A percentile compares a stretch with the other conserved stretches of the same genome.
phyloP scores from a whole-genome alignment of 2,888 invertebrate species.

The Drosophila neutralis region DNA sequence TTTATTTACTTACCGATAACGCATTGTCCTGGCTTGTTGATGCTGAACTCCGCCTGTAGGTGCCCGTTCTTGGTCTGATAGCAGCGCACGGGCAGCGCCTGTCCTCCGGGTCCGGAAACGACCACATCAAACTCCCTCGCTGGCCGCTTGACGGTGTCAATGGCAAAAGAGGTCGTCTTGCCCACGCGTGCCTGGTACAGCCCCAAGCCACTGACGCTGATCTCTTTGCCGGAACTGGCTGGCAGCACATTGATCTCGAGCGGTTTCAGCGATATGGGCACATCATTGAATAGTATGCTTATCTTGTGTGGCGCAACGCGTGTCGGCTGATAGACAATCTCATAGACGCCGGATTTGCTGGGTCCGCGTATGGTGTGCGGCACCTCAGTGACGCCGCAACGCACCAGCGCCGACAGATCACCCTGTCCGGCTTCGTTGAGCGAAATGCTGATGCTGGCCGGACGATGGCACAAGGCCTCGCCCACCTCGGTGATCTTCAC shows the following conservation, averaged over 20 bases:
- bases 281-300: conserved; percentile 93
- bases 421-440: conserved; percentile 93
- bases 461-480: conserved; percentile 92
- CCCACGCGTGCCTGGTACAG: conserved; percentile 94
- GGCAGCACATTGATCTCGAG: conserved; percentile 87
- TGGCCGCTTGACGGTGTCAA: conserved; percentile 93
- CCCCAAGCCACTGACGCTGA: conserved; percentile 90
- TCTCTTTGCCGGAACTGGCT: conserved; percentile 90
- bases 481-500: conserved; percentile 90
- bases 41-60: conserved; percentile 96
- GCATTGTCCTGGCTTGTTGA: conserved; percentile 90
- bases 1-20: conserved; percentile 86
- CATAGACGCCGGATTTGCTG: conserved; percentile 90
- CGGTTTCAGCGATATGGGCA: conserved; percentile 88
- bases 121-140: conserved; percentile 96
- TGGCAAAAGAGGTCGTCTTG: conserved; percentile 93
- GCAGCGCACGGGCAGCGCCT: conserved; percentile 94
- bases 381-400: conserved; percentile 92
- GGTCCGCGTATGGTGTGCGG: conserved; percentile 92
- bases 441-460: conserved; percentile 92
- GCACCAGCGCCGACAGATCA: conserved; percentile 91
- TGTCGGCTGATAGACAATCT: conserved; percentile 94
- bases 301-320: conserved; percentile 94
- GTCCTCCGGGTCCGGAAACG: conserved; percentile 91
- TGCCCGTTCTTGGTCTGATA: conserved; percentile 98